Evolutionary conservation across 1,140 invertebrate genomes (phyloP), one percentile per base, ranked within the genome.

Genomic region (Drosophila grimshawi): DNA sequence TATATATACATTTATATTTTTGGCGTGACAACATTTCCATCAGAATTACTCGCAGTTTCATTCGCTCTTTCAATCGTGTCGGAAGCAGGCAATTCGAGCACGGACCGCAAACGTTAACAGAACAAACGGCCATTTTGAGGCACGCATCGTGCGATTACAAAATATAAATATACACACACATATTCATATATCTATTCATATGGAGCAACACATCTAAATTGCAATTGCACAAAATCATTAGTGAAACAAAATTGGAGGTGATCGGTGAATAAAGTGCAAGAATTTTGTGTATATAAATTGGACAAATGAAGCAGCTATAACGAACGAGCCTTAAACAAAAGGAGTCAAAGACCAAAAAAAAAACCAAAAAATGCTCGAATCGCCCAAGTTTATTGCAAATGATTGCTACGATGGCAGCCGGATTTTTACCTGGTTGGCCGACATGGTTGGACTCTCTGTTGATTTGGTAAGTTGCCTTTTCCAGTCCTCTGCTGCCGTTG

Each of bases 361-460:
- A 56, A 49, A 32, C 52, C 19, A 19, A 0, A 91, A 91, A 75
- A 91, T 91, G 90, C 69, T 91, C 56, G 90, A 91, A 69, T 78
- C 90, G 55, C 90, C 90, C 33, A 91, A 91, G 67, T 81, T 85
- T 64, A 65, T 91, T 67, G 76, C 77, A 48, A 91, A 86, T 63
- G 86, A 85, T 71, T 78, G 90, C 37, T 95, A 95, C 80, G 93
- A 94, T 78, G 95, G 95, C 19, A 94, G 93, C 77, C 93, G 93
- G 27, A 92, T 93, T 5, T 95, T 95, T 75, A 81, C 90, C 33
- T 94, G 94, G 93, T 75, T 95, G 37, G 92, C 94, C n/a, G 93
- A 95, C 53, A 77, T 93, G 60, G 86, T 93, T 52, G 94, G 94
- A 46, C 80, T 95, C 33, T 94, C 94, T 45, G 93, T 95, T 63